Base-by-base conservation (phyloP, 2,797 vertebrate species). In the Lophius americanus region DNA sequence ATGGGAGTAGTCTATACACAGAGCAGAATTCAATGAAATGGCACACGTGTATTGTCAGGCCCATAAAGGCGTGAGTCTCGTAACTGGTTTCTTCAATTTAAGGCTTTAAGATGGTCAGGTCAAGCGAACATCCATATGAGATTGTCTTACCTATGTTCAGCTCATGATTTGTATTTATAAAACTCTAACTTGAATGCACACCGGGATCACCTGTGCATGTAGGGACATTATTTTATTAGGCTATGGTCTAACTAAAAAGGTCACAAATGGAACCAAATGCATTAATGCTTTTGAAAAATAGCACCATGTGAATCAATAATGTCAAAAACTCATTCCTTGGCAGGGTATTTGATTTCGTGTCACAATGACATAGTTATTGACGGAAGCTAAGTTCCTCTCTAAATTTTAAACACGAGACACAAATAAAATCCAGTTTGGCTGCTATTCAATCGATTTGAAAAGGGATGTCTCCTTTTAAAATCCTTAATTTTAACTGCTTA, bases 71-170 rank as follows among this genome's bases (percentile, higher is more conserved):
- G 23, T 23, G 23, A 23, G 23, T 23, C 23, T 23, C 23, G 23
- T 23, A 23, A 23, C 23, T 23, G 23, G 23, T 23, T 23, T 23
- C 23, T 23, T 2, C 23, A 23, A 23, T 23, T 23, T 23, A 23
- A 23, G 23, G 23, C 2, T 23, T 23, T 23, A 23, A 23, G 23
- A 23, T 23, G 23, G 13, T 7, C 42, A 32, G 58, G n/a, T 53
- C 32, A 13, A 37, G 37, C 33, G 14, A 65, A 70, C 36, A 65
- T 51, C 41, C 6, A 14, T 39, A 43, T 9, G 44, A 39, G 50
- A 6, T 36, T n/a, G 13, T 60, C 32, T 49, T n/a, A 53, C 9
- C 33, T 1, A 9, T 11, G 9, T 41, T 35, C 3, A 49, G 7
- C 7, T 35, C 12, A 47, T 43, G 14, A 49, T 38, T 4, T 43